Evolutionary conservation across 2,797 vertebrate species (phyloP).

Genomic region (Lithobates pipiens): DNA sequence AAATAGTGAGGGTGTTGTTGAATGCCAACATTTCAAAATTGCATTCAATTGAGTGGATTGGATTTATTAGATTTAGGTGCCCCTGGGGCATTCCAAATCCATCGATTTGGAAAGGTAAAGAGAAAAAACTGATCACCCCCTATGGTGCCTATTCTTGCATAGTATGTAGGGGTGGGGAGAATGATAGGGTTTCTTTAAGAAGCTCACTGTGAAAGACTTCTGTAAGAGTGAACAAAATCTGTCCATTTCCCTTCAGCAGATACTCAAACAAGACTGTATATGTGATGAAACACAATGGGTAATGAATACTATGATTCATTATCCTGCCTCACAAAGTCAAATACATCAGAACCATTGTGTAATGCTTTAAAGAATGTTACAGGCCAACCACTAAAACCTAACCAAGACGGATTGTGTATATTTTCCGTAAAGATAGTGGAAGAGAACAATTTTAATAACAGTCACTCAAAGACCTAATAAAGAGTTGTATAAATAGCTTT

Average conservation of each 20-base stretch:
- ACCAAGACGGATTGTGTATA: neutral
- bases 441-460: neutral
- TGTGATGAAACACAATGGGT: neutral
- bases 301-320: neutral
- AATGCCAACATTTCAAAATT: too few relatives aligned
- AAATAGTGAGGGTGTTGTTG: too few relatives aligned
- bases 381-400: neutral
- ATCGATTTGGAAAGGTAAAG: too few relatives aligned
- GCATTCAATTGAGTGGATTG: too few relatives aligned
- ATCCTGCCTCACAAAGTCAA: too few relatives aligned
- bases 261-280: neutral
- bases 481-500: neutral
- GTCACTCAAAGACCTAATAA: neutral
- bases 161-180: too few relatives aligned
- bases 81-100: too few relatives aligned
- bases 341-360: neutral
- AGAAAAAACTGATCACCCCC: too few relatives aligned
- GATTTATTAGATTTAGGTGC: too few relatives aligned
- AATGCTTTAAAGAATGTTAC: neutral
- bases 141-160: too few relatives aligned
- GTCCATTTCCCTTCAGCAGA: neutral
- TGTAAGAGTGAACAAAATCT: neutral
- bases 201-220: too few relatives aligned
- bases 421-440: neutral
- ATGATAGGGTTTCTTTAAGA: too few relatives aligned